Conservation (phyloP, 2,797 vertebrate genomes). For the Acipenser ruthenus region DNA sequence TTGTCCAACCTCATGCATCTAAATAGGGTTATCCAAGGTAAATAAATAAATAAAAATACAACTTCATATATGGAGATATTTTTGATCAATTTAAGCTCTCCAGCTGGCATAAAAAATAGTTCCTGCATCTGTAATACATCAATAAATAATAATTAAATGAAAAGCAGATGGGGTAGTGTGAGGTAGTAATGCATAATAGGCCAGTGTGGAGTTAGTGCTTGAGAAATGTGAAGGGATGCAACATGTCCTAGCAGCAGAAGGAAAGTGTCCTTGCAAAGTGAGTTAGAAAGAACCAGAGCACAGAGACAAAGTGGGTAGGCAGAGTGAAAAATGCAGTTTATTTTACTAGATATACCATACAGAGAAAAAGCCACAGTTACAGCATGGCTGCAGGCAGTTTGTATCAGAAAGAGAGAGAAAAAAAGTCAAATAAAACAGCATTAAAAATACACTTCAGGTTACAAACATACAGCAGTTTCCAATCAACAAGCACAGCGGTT, state of each 20-base stretch:
- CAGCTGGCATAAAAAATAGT: background rate
- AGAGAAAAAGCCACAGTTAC: conserved; percentile 70
- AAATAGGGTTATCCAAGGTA: no score
- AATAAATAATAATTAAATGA: conserved; percentile 7
- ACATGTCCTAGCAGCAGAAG: conserved; percentile 2
- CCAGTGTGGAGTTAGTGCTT: conserved; percentile 31
- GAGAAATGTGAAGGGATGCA: conserved; percentile 15
- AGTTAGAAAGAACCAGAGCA: conserved; percentile 24
- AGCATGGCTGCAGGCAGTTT: conserved; percentile 68
- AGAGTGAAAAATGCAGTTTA: conserved; percentile 79
- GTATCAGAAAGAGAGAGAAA: conserved; percentile 21
- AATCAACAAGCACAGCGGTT: conserved; percentile 60
- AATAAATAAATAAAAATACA: no score
- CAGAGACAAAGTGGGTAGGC: conserved; percentile 37
- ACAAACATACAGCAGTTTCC: conserved; percentile 66
- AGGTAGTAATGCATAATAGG: conserved; percentile 28
- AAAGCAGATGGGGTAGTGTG: conserved; percentile 27
- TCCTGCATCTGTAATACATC: background rate
- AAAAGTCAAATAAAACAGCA: conserved; percentile 51
- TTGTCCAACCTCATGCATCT: no score
- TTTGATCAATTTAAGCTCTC: background rate
- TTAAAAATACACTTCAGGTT: conserved; percentile 68
- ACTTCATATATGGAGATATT: no score
- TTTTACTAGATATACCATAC: conserved; percentile 77
- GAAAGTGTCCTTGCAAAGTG: conserved; percentile 21